phyloP scores from a whole-genome alignment of 2,113 vertebrate genomes.

The Alaudala cheleensis region DNA sequence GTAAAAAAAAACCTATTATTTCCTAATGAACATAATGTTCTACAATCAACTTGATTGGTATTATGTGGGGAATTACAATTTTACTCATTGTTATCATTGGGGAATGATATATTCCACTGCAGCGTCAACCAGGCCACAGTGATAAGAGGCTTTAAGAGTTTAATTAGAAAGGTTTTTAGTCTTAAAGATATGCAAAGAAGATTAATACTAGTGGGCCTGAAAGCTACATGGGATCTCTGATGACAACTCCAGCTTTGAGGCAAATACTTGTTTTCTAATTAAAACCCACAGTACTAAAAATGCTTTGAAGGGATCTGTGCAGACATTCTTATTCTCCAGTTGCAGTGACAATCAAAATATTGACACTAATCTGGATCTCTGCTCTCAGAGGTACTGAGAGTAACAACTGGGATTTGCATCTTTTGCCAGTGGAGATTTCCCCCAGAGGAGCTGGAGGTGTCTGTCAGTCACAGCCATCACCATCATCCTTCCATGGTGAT shows the following conservation, averaged over 20 bases:
- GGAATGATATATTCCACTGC: constrained; percentile 4
- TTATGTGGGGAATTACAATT: constrained; percentile 39
- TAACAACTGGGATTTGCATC: not conserved
- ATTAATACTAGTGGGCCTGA: constrained; percentile 18
- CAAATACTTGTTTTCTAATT: constrained; percentile 47
- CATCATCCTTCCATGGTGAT: not conserved
- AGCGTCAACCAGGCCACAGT: not conserved
- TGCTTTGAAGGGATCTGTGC: not conserved
- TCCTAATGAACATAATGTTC: constrained; percentile 45
- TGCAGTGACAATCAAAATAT: not conserved
- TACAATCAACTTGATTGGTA: constrained; percentile 46
- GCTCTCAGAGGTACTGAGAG: not conserved
- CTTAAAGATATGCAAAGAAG: constrained; percentile 55
- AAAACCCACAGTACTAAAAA: not conserved
- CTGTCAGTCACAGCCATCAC: not conserved
- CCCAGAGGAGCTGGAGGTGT: not conserved
- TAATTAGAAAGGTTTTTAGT: constrained; percentile 58
- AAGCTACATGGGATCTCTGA: constrained; percentile 30
- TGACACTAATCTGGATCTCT: not conserved
- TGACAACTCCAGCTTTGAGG: not conserved
- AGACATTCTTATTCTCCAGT: not conserved
- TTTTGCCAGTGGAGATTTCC: not conserved
- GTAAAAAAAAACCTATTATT: constrained; percentile 19
- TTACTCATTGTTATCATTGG: constrained; percentile 5
- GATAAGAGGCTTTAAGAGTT: constrained; percentile 65